A percentile compares a stretch with the other conserved stretches of the same genome.
Evolutionary conservation across 1,140 invertebrate genomes (phyloP).

Genomic region (Varroa destructor): DNA sequence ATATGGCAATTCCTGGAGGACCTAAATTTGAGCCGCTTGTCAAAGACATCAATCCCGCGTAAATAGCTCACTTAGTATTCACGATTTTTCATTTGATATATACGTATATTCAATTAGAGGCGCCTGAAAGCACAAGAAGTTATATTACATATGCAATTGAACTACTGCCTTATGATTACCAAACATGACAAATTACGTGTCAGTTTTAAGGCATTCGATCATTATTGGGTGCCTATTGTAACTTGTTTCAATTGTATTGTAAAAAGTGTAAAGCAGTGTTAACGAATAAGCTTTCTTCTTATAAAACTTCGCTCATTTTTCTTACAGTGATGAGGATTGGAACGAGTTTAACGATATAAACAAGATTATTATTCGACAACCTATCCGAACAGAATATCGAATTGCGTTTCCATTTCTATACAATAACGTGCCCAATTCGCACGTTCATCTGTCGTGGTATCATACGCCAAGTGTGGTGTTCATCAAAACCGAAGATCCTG

Average conservation of each 20-base stretch:
- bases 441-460: constrained; percentile 87
- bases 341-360: constrained; percentile 99
- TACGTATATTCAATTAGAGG: background rate
- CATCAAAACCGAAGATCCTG: constrained; percentile 99
- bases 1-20: constrained; percentile 99
- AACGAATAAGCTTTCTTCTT: background rate
- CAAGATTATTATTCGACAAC: constrained; percentile 97
- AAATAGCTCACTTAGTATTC: constrained; percentile 39
- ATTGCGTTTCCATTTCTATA: constrained; percentile 99
- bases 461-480: constrained; percentile 97
- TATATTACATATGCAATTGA: background rate
- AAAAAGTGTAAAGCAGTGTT: background rate
- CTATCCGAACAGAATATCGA: constrained; percentile 93
- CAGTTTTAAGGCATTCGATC: background rate
- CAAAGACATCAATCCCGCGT: constrained; percentile 88
- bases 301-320: constrained; percentile 37
- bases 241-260: no score
- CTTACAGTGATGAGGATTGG: constrained; percentile 89
- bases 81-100: constrained; percentile 29
- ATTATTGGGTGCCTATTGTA: no score
- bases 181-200: background rate
- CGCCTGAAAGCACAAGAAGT: background rate
- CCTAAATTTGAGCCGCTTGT: constrained; percentile 99
- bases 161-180: no score
- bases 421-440: constrained; percentile 90